Percentiles rank a stretch among this genome's conserved stretches.
These are phyloP conservation scores for Heliornis fulica DNA, from an alignment of 2,113 vertebrate species.

Conservation along the genomic window DNA sequence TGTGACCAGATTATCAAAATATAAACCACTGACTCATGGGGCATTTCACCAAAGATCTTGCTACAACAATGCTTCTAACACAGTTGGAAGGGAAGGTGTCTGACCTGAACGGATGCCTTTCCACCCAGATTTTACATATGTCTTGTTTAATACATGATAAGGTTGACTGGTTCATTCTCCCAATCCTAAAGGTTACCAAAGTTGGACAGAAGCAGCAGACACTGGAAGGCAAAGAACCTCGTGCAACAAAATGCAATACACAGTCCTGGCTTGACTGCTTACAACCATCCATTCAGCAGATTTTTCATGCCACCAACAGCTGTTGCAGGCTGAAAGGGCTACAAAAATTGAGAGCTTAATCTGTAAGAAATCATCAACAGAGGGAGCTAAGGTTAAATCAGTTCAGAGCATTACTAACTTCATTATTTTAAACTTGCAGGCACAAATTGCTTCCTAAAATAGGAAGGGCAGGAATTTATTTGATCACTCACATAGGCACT, in stretches of 20 bases:
- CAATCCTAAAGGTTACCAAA: background rate
- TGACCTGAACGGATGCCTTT: background rate
- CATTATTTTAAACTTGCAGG: background rate
- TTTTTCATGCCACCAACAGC: background rate
- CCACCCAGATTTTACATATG: rapidly evolving
- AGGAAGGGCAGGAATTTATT: background rate
- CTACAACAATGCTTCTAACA: background rate
- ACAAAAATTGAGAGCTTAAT: background rate
- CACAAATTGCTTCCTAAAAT: background rate
- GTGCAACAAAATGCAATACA: background rate
- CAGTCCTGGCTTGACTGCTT: background rate
- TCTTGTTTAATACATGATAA: rapidly evolving
- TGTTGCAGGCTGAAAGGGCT: background rate
- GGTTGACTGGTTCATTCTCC: background rate
- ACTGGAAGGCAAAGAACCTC: background rate
- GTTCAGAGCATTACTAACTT: background rate
- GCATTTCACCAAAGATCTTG: background rate
- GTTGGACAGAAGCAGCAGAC: background rate
- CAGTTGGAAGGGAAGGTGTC: rapidly evolving
- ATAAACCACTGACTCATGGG: rapidly evolving
- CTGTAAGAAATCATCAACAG: background rate
- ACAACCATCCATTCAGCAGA: background rate
- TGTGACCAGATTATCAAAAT: background rate
- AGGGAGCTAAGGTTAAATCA: background rate
- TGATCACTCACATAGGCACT: background rate